These are phyloP conservation scores for Laticauda colubrina DNA, from an alignment of 2,113 vertebrate species.

Conservation along the genomic window DNA sequence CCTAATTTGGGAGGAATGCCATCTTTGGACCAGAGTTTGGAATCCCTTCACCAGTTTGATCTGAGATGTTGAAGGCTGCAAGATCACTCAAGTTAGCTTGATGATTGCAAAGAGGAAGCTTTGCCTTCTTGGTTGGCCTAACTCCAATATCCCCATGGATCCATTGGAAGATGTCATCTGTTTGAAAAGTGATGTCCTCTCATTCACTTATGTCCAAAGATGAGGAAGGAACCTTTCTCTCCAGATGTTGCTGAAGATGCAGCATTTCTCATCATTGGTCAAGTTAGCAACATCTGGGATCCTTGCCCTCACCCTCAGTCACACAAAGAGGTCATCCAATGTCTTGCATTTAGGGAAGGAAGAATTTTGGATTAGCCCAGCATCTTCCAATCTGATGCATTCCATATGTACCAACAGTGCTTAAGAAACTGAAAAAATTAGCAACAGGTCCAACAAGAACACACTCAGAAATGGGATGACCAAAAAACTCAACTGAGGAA, in stretches of 20 bases:
- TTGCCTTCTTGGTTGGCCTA: neutral
- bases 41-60: neutral
- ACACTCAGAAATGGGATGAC: conserved; percentile 21
- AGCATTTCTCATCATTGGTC: neutral
- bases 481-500: conserved; percentile 17
- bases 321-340: neutral
- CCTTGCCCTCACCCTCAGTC: neutral
- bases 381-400: neutral
- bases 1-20: neutral
- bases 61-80: neutral
- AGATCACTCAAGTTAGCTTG: neutral
- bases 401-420: neutral
- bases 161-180: neutral
- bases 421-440: neutral
- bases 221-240: neutral
- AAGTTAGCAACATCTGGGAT: neutral
- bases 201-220: neutral
- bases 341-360: neutral
- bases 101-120: neutral
- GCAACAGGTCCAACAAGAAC: neutral
- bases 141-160: neutral
- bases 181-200: neutral
- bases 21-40: neutral
- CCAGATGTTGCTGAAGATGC: neutral
- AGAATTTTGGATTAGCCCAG: neutral